A percentile compares a stretch with the other conserved stretches of the same genome.
phyloP scores from a whole-genome alignment of 2,797 vertebrate species.

The Coilia nasus region DNA sequence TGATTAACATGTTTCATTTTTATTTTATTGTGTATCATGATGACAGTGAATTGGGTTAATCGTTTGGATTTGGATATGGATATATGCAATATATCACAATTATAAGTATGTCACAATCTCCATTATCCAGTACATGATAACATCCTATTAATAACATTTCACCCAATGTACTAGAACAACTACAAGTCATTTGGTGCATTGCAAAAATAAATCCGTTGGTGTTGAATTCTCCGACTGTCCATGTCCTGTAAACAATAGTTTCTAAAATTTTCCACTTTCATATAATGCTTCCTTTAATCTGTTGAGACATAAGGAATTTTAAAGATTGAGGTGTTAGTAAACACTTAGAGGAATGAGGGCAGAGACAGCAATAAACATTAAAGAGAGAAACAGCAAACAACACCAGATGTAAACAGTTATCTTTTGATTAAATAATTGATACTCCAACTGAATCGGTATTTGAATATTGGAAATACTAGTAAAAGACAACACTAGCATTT shows the following conservation, averaged over 20 bases:
- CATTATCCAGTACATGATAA: not conserved
- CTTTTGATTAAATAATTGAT: not conserved
- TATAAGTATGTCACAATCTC: not conserved
- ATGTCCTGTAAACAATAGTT: not conserved
- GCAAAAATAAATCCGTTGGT: not conserved
- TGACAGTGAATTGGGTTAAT: not conserved
- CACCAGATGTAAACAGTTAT: not conserved
- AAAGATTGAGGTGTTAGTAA: not conserved
- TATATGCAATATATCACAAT: not conserved
- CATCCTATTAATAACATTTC: not conserved
- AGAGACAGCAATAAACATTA: not conserved
- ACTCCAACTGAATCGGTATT: not conserved
- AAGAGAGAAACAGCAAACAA: not conserved
- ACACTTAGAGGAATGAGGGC: not conserved
- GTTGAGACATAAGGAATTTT: not conserved
- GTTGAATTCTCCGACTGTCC: not conserved
- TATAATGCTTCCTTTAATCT: not conserved
- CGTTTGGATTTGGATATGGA: not conserved
- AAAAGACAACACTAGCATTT: no score
- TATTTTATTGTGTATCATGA: not conserved
- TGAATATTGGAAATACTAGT: not conserved
- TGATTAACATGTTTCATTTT: not conserved
- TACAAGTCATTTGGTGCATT: not conserved
- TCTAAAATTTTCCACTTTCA: not conserved
- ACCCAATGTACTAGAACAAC: not conserved